These are phyloP conservation scores for Chesias legatella DNA, from an alignment of 2,888 invertebrate species.

Conservation along the genomic window DNA sequence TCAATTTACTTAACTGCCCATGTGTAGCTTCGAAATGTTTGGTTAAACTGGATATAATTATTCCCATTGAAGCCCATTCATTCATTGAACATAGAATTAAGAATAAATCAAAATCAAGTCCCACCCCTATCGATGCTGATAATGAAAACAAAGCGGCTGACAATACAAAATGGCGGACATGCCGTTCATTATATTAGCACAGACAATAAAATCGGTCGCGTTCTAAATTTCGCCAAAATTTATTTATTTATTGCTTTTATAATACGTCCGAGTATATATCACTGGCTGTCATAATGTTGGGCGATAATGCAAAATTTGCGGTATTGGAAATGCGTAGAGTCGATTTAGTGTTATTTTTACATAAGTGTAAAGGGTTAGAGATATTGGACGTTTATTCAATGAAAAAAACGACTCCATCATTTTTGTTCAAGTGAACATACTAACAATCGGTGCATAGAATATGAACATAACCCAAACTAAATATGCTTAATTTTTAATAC, in stretches of 20 bases:
- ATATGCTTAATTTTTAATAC: too few relatives aligned
- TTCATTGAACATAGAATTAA: slow-evolving; percentile 3
- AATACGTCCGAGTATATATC: slow-evolving; percentile 78
- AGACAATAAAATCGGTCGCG: slow-evolving; percentile 64
- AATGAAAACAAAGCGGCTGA: slow-evolving; percentile 41
- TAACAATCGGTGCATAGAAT: too few relatives aligned
- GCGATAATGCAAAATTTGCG: slow-evolving; percentile 78
- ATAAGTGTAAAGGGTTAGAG: not conserved
- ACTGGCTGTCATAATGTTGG: slow-evolving; percentile 71
- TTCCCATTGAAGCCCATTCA: too few relatives aligned
- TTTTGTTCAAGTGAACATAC: too few relatives aligned
- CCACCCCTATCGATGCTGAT: slow-evolving; percentile 18
- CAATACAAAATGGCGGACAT: slow-evolving; percentile 49
- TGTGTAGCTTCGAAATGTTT: too few relatives aligned
- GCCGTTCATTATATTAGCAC: slow-evolving; percentile 59
- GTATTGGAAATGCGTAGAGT: slow-evolving; percentile 45
- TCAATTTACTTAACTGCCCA: too few relatives aligned
- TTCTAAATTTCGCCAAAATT: slow-evolving; percentile 75
- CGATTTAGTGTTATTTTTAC: slow-evolving; percentile 14
- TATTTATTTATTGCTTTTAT: slow-evolving; percentile 80
- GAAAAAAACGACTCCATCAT: too few relatives aligned
- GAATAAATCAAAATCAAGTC: slow-evolving; percentile 25
- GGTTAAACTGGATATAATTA: too few relatives aligned
- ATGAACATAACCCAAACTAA: too few relatives aligned
- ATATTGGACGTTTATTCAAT: not conserved